phyloP scores from a whole-genome alignment of 1,140 invertebrate species.

The Drosophila virilis region DNA sequence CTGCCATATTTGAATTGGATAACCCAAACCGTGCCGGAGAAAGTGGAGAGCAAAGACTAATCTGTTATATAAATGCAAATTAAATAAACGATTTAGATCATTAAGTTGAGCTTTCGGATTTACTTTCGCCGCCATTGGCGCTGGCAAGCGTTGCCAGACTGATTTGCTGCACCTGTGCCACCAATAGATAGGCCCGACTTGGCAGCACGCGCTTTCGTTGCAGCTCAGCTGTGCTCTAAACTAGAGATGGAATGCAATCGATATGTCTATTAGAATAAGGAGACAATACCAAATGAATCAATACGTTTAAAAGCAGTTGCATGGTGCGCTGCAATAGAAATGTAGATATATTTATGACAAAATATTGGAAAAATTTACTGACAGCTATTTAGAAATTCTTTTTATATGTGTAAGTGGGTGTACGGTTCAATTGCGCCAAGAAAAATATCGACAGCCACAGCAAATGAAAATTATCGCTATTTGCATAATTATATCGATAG shows the following conservation, averaged over 20 bases:
- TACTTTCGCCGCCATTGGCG: constrained; percentile 20
- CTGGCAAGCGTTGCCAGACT: constrained; percentile 11
- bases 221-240: constrained; percentile 30
- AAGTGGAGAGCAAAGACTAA: constrained; percentile 48
- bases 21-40: constrained; percentile 85
- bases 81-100: constrained; percentile 16
- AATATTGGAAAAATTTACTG: too few species aligned
- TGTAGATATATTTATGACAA: too few species aligned
- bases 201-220: too few species aligned
- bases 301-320: too few species aligned
- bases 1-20: constrained; percentile 91
- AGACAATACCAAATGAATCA: too few species aligned
- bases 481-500: constrained; percentile 11
- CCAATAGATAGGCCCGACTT: too few species aligned
- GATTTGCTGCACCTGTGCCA: background rate
- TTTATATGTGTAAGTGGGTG: background rate
- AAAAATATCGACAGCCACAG: constrained; percentile 1
- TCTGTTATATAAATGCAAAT: background rate
- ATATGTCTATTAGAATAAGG: background rate
- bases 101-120: constrained; percentile 23
- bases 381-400: too few species aligned
- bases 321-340: too few species aligned
- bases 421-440: background rate
- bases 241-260: background rate
- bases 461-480: background rate